phyloP scores from a whole-genome alignment of 2,888 invertebrate genomes.

The Scaptomyza reducta region DNA sequence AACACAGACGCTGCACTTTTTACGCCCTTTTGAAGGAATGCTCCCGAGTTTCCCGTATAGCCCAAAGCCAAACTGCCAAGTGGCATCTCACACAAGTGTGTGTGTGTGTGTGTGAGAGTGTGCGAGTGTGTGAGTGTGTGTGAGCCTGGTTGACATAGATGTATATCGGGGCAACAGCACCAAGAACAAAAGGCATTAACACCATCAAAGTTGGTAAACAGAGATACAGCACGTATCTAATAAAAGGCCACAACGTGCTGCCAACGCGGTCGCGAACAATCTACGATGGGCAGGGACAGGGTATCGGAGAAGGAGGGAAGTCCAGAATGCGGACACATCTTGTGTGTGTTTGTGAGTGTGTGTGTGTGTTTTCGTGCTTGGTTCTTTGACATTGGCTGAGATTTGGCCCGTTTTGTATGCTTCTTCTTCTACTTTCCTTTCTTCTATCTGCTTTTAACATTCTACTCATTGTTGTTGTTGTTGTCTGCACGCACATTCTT shows the following conservation, averaged over 20 bases:
- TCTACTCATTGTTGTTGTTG: slow-evolving; percentile 14
- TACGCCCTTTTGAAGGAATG: slow-evolving; percentile 39
- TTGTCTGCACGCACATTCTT: slow-evolving; percentile 47
- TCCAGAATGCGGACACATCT: slow-evolving; percentile 36
- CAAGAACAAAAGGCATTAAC: slow-evolving; percentile 69
- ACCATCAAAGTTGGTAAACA: slow-evolving; percentile 80
- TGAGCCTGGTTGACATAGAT: slow-evolving; percentile 56
- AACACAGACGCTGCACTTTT: slow-evolving; percentile 68
- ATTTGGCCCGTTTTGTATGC: slow-evolving; percentile 41
- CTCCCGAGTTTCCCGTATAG: slow-evolving; percentile 18
- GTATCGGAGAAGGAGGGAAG: not conserved
- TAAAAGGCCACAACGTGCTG: slow-evolving; percentile 81
- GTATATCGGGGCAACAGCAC: slow-evolving; percentile 47
- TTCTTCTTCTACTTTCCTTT: not conserved
- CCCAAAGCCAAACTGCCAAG: slow-evolving; percentile 22
- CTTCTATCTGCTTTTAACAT: not conserved
- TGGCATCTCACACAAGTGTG: slow-evolving; percentile 9
- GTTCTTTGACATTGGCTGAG: slow-evolving; percentile 67
- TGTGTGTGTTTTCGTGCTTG: slow-evolving; percentile 26
- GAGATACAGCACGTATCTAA: slow-evolving; percentile 84
- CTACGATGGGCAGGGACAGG: not conserved
- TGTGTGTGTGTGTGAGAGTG: slow-evolving; percentile 31
- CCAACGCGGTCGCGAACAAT: slow-evolving; percentile 57
- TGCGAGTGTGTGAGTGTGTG: slow-evolving; percentile 35
- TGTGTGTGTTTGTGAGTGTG: not conserved